phyloP scores from a whole-genome alignment of 2,888 invertebrate genomes.

The Cephus nigrinus region DNA sequence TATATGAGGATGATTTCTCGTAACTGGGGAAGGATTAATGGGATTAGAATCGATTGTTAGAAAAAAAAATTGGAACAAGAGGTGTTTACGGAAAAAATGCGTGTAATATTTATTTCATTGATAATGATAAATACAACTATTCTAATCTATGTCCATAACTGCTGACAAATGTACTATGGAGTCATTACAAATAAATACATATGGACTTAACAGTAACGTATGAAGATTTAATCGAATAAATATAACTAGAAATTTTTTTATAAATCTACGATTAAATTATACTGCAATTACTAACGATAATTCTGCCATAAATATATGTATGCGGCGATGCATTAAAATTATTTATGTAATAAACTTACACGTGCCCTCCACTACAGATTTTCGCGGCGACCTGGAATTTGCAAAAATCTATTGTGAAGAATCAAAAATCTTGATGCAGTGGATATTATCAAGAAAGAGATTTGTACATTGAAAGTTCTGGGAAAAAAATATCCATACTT shows the following conservation, averaged over 20 bases:
- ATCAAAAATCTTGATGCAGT: background rate
- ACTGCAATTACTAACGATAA: background rate
- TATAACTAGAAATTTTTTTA: too few species aligned
- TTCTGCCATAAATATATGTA: background rate
- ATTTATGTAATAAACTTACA: conserved; percentile 42
- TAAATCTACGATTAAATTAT: background rate
- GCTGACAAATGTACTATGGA: background rate
- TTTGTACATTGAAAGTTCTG: background rate
- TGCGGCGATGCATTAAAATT: background rate
- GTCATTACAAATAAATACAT: background rate
- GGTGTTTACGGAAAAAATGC: background rate
- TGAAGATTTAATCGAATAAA: background rate
- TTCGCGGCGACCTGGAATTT: conserved; percentile 51
- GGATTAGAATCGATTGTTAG: background rate
- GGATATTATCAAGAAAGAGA: background rate
- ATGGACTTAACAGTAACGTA: background rate
- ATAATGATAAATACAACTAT: background rate
- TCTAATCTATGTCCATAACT: background rate
- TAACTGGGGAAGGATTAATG: background rate
- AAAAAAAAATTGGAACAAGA: background rate
- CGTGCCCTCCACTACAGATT: conserved; percentile 57
- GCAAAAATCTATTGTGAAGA: background rate
- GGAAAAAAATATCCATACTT: background rate
- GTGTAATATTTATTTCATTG: background rate
- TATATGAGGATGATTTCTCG: background rate